Percentiles rank a stretch among this genome's conserved stretches.
These are phyloP conservation scores for Micrasema minimum DNA, from an alignment of 1,140 invertebrate genomes.

Conservation along the genomic window DNA sequence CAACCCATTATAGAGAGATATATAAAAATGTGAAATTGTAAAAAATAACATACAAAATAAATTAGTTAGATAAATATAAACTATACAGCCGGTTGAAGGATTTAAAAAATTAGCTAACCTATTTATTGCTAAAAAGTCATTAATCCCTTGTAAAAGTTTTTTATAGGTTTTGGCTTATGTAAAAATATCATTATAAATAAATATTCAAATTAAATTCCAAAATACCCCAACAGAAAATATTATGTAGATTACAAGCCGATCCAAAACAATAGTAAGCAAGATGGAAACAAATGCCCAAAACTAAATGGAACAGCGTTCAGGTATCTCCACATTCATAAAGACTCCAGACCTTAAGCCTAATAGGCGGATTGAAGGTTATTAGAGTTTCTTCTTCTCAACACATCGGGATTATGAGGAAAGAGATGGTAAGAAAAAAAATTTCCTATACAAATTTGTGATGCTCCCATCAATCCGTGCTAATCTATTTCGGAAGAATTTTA, in stretches of 20 bases:
- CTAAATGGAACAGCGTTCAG: conserved; percentile 5
- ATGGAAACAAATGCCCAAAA: conserved; percentile 14
- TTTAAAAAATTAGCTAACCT: too few relatives aligned
- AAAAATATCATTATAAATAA: not conserved
- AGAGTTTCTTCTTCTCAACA: conserved; percentile 24
- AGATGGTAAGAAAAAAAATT: conserved; percentile 19
- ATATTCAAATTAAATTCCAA: not conserved
- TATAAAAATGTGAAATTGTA: too few relatives aligned
- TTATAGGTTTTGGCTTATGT: too few relatives aligned
- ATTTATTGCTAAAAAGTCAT: too few relatives aligned
- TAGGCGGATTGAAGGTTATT: conserved; percentile 20
- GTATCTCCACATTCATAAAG: conserved; percentile 21
- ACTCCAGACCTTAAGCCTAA: conserved; percentile 28
- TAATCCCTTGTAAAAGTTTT: too few relatives aligned
- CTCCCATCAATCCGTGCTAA: conserved; percentile 5
- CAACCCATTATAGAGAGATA: too few relatives aligned
- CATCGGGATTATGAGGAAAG: conserved; percentile 29
- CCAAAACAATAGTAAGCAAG: not conserved
- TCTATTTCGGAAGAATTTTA: not conserved
- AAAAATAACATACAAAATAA: too few relatives aligned
- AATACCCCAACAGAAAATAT: not conserved
- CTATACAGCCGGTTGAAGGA: too few relatives aligned
- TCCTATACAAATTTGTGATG: conserved; percentile 6
- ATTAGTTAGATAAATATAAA: too few relatives aligned
- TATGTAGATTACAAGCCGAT: not conserved